Evolutionary conservation across 2,888 invertebrate genomes (phyloP).

Genomic region (Azorinus chamasolen): DNA sequence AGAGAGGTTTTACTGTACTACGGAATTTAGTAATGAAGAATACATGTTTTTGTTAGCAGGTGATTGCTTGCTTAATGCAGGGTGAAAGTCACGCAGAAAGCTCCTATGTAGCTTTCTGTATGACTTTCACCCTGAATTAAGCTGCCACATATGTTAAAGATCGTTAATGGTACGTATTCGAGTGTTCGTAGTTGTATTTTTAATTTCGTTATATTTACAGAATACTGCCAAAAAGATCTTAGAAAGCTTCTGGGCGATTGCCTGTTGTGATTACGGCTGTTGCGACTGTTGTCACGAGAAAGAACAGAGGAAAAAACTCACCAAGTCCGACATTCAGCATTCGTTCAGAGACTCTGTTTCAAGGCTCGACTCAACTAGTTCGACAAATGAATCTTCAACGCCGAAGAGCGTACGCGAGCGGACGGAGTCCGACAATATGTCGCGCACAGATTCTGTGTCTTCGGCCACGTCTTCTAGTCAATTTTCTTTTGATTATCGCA

Average conservation of each 20-base stretch:
- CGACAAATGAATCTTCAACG: constrained; percentile 72
- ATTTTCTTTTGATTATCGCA: constrained; percentile 70
- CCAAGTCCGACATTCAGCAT: constrained; percentile 83
- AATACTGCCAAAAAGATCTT: constrained; percentile 71
- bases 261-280: constrained; percentile 73
- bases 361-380: constrained; percentile 78
- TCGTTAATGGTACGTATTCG: too few relatives aligned
- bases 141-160: too few relatives aligned
- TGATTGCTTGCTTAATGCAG: too few relatives aligned
- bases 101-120: too few relatives aligned
- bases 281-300: constrained; percentile 76
- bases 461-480: constrained; percentile 75
- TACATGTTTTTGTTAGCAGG: too few relatives aligned
- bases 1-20: too few relatives aligned
- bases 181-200: too few relatives aligned
- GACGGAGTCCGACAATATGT: constrained; percentile 80
- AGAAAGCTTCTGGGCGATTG: constrained; percentile 64
- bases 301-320: constrained; percentile 69
- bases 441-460: constrained; percentile 81
- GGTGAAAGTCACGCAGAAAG: too few relatives aligned
- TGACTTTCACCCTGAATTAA: too few relatives aligned
- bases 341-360: constrained; percentile 77
- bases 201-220: constrained; percentile 27
- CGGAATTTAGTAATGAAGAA: too few relatives aligned
- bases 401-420: constrained; percentile 74